Evolutionary conservation across 30 jellyfish, hydroid and myxozoan genomes (phyloP), one percentile per base, ranked within the genome.

Genomic region (Phacellophora camtschatica): DNA sequence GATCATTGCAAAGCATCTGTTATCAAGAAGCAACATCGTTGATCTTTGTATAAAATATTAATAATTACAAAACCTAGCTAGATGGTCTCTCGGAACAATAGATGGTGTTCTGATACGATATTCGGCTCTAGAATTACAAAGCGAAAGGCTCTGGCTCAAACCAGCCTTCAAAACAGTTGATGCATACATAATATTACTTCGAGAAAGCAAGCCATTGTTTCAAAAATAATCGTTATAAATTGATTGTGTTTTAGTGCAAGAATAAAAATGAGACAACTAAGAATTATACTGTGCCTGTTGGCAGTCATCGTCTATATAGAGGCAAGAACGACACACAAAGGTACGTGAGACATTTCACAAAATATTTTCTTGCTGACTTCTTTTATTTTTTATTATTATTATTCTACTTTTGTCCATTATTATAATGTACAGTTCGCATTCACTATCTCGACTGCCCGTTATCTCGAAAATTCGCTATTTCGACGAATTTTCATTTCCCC

Each of bases 241-340:
- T n/a, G n/a, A n/a, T n/a, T n/a, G n/a, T n/a, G n/a, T n/a, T n/a
- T n/a, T n/a, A n/a, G n/a, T n/a, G n/a, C n/a, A n/a, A n/a, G n/a
- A 74, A 51, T 41, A 62, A 61, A 28, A 35, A 84, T 84, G 86
- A 50, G 95, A 59, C 62, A 84, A 46, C 32, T 71, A 61, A 66
- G 95, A 81, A 74, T 73, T 28, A 36, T 71, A 18, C 68, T 84
- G 32, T 84, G 95, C 95, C 95, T 84, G 12, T 39, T 84, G 95
- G 95, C 95, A 58, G 84, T 72, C 62, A 24, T 84, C 51, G 82
- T 73, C 3, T 72, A 24, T 54, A 72, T 66, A 37, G 85, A 84
- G 12, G 86, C 84, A 46, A 68, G 74, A 50, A 41, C 82, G 18
- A 43, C 74, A 39, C 85, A 72, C 54, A 71, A 30, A 45, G 95